Base-by-base conservation (phyloP, 2,797 vertebrate genomes). In the Gadopsis bispinosus region DNA sequence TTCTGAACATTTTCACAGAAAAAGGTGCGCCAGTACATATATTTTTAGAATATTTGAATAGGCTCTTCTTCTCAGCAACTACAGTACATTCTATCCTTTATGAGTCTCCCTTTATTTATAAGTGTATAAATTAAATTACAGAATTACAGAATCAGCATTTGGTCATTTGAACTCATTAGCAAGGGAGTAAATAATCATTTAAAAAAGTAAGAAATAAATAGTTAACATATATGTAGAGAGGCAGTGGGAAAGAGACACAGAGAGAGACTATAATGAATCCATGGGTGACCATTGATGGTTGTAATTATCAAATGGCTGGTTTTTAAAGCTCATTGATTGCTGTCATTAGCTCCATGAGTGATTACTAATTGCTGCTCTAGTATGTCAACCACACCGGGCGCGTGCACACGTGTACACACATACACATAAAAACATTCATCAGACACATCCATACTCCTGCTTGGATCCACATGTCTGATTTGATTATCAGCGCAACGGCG, bases 281-380 rank as follows among this genome's bases (percentile, higher is more conserved):
- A 87, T 83, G 89, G 87, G 93, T 90, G 94, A 93, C 87, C 90
- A 94, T 90, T 95, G 94, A 95, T 94, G 93, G 94, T 92, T 94
- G 93, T 95, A 95, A 95, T 96, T 95, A 96, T 96, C 92, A 95
- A 95, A 96, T 95, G 93, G 91, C 93, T 94, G 92, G 80, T 95
- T 95, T 96, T 96, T 96, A 95, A 95, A 95, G 94, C 92, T 93
- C 94, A 96, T 95, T 95, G 95, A 96, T 95, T 95, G 92, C 94
- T 95, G 93, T 94, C 95, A 95, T 96, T 95, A 95, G 93, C 93
- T 95, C 91, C 90, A 92, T 94, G 94, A 95, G 93, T 94, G 94
- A 95, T 95, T 95, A 93, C 95, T 95, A 95, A 95, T 95, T 93
- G 93, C 93, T 89, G 90, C 91, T 83, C 85, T 86, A 88, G 82